These are phyloP conservation scores for Lymantria dispar DNA, from an alignment of 2,888 invertebrate species.

Conservation along the genomic window DNA sequence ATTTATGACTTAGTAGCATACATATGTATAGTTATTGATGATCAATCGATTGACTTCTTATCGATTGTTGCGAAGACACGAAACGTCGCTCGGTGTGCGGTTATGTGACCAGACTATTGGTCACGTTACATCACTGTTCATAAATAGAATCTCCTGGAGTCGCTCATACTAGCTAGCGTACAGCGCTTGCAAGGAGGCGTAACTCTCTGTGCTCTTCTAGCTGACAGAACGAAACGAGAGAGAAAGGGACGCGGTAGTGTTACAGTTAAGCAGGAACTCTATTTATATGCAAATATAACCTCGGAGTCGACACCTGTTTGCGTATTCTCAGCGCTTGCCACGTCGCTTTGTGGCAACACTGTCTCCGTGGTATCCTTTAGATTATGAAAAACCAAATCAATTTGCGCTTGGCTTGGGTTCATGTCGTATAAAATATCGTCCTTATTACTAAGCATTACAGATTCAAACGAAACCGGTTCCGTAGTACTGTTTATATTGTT, in stretches of 20 bases:
- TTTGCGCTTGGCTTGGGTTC: constrained; percentile 32
- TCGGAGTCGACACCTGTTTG: constrained; percentile 82
- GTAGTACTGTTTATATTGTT: constrained; percentile 18
- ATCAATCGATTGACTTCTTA: constrained; percentile 36
- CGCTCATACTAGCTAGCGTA: constrained; percentile 58
- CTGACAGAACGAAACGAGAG: constrained; percentile 54
- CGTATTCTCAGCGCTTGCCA: constrained; percentile 75
- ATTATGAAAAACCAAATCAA: constrained; percentile 52
- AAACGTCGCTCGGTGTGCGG: constrained; percentile 46
- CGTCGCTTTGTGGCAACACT: constrained; percentile 71
- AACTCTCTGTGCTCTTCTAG: constrained; percentile 65
- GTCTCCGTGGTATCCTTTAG: constrained; percentile 70
- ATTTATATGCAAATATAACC: constrained; percentile 83
- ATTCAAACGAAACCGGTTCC: constrained; percentile 10
- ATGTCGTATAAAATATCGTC: constrained; percentile 28
- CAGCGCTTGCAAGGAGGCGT: constrained; percentile 69
- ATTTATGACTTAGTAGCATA: constrained; percentile 19
- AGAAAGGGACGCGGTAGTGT: constrained; percentile 73
- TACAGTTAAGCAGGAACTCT: constrained; percentile 83
- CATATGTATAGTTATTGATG: constrained; percentile 16
- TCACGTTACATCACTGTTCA: constrained; percentile 71
- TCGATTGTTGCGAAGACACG: constrained; percentile 37
- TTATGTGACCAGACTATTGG: constrained; percentile 54
- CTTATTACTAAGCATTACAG: constrained; percentile 30
- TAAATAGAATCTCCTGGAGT: constrained; percentile 79